Evolutionary conservation across 1,140 invertebrate genomes (phyloP), one percentile per base, ranked within the genome.

Genomic region (Daktulosphaira vitifoliae): DNA sequence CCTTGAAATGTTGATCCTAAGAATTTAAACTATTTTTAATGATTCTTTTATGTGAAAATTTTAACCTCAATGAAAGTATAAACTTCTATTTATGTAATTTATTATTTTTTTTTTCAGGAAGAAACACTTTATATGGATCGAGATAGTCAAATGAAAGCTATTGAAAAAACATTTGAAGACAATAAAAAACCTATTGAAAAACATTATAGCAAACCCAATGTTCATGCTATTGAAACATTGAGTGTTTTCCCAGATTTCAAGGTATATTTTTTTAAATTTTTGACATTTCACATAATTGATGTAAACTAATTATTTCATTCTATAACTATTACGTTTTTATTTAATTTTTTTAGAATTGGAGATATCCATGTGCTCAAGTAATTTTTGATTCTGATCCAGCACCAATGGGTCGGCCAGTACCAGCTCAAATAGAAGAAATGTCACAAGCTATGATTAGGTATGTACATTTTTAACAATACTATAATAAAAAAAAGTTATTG

Each of bases 351-450:
- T 70, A 85, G 81, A 79, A 94, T 68, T 98, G 95, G 94, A 94
- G 94, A 72, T 96, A 94, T 81, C 92, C 93, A 22, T 98, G 92
- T 79, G 93, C 94, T 67, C 93, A 98, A 79, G 93, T 97, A 69
- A 96, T 98, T 72, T 99, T 99, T 76, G 96, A 99, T 76, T 92
- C 92, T 6, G 96, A 98, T 80, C 96, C 96, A 33, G 86, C 89
- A 50, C 88, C 90, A 1, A 77, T 83, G 53, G 88, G 89, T 54
- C 86, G 89, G 69, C 83, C 87, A 71, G 81, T 89, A 50, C 83
- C 88, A 38, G 87, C 87, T 39, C 90, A 96, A 72, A 84, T 92
- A 71, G 93, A 97, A 78, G 91, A 96, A 77, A 98, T 98, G 93
- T 95, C 92, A 26, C 93, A 98, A 78, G 95, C 94, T 71, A 96